A percentile compares a stretch with the other conserved stretches of the same genome.
Evolutionary conservation across 2,113 vertebrate species (phyloP).

Genomic region (Caretta caretta): DNA sequence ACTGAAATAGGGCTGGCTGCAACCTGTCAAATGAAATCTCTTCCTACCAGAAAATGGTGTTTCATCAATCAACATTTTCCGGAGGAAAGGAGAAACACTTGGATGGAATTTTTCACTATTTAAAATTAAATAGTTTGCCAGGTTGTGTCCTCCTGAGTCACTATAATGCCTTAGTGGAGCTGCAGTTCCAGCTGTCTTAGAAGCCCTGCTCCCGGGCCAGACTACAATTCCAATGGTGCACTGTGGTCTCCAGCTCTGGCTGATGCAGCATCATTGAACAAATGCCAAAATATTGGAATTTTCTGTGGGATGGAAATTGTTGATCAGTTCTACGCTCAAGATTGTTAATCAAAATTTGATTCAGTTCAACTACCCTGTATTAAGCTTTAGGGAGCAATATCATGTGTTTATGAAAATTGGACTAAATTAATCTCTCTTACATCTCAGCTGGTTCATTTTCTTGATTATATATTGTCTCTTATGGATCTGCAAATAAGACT

Average conservation of each 20-base stretch:
- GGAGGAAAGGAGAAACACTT: fast-evolving
- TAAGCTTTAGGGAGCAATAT: neutral
- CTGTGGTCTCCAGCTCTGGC: neutral
- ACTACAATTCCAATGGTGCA: neutral
- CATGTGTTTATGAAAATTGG: neutral
- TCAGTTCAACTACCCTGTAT: neutral
- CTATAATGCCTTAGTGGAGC: neutral
- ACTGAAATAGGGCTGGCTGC: neutral
- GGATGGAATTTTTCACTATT: neutral
- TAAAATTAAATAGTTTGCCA: neutral
- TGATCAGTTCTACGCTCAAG: neutral
- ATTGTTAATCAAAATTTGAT: neutral
- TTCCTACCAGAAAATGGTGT: neutral
- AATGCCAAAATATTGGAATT: neutral
- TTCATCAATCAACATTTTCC: neutral
- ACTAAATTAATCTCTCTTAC: neutral
- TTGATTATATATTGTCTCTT: neutral
- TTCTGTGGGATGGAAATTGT: neutral
- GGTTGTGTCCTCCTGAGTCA: neutral
- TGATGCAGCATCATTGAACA: neutral
- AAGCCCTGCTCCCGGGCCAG: neutral
- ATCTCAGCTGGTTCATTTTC: neutral
- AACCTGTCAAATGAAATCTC: fast-evolving
- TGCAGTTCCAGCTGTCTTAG: neutral
- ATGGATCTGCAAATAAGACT: neutral